phyloP scores from a whole-genome alignment of 2,888 invertebrate genomes.

The Stenolophus ochropezus region DNA sequence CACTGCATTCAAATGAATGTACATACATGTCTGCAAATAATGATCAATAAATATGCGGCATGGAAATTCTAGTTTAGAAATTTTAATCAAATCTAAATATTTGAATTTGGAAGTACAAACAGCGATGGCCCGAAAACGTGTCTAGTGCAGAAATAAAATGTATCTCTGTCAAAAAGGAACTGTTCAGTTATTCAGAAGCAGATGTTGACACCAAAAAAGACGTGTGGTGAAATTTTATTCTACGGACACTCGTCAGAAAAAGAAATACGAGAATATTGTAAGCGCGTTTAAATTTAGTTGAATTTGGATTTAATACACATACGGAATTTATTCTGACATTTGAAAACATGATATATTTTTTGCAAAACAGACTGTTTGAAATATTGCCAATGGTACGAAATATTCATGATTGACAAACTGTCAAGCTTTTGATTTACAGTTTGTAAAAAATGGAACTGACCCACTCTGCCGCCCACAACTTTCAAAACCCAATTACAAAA shows the following conservation, averaged over 20 bases:
- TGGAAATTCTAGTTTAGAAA: constrained; percentile 16
- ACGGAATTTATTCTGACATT: constrained; percentile 13
- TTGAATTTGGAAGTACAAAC: constrained; percentile 24
- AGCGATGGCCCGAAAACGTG: constrained; percentile 11
- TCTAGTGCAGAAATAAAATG: constrained; percentile 47
- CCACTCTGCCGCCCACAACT: not conserved
- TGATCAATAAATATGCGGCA: not conserved
- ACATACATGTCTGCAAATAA: not conserved
- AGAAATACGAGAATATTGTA: constrained; percentile 28
- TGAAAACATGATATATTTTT: constrained; percentile 6
- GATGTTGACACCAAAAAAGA: constrained; percentile 56
- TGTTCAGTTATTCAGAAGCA: constrained; percentile 56
- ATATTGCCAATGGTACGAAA: constrained; percentile 1
- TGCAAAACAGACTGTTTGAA: not conserved
- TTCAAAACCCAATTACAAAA: too few species aligned
- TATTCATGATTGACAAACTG: constrained; percentile 24
- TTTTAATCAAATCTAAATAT: constrained; percentile 32
- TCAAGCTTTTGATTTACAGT: not conserved
- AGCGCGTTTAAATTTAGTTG: constrained; percentile 19
- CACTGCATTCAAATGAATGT: not conserved
- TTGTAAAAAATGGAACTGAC: not conserved
- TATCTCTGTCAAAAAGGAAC: constrained; percentile 54
- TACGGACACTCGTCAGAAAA: constrained; percentile 29
- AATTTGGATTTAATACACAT: constrained; percentile 9
- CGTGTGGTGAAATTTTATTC: constrained; percentile 54